Base-by-base conservation (phyloP, 1,140 invertebrate genomes). In the Hesperophylax magnus region DNA sequence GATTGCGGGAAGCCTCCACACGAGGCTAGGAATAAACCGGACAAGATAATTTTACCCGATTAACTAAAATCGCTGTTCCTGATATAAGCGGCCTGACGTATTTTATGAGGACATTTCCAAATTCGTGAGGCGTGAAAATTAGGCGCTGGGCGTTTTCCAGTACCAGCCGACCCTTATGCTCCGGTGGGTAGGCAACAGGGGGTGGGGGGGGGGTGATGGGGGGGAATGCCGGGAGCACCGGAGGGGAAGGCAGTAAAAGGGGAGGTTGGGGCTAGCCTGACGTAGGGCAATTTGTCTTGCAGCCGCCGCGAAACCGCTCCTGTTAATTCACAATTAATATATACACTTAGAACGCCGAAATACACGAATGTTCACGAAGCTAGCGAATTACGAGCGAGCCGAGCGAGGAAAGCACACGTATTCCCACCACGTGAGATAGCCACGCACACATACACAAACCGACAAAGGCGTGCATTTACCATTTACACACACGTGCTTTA, bases 281-380 rank as follows among this genome's bases (percentile, higher is more conserved):
- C 77, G 53, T 60, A 58, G 75, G 58, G 39, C 69, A 83, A 83
- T 83, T 83, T 83, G 79, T 83, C 82, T 83, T 83, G 77, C 75
- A 69, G 67, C 77, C 77, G 34, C 74, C 74, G 67, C 27, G 79
- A 79, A 65, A 60, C 72, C 79, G 76, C 69, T 78, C 77, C 76
- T 80, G 82, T 81, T 83, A 83, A 83, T 83, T 83, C 79, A 81
- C 82, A 83, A 83, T 83, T 83, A 83, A 83, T 80, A 81, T 78
- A 82, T 82, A 79, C 78, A 72, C 69, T 69, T 72, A 72, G 69
- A 54, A 56, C 52, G 69, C 69, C 69, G 69, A 72, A 72, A 72
- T 72, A 72, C 69, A 72, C 69, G 47, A 72, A 72, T 72, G 69
- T 54, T 72, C 69, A 72, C 69, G 69, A 72, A 72, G 69, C 69